These are phyloP conservation scores for Mnemiopsis leidyi DNA, from an alignment of 37 sponge, comb jelly and placozoan genomes.

Conservation along the genomic window DNA sequence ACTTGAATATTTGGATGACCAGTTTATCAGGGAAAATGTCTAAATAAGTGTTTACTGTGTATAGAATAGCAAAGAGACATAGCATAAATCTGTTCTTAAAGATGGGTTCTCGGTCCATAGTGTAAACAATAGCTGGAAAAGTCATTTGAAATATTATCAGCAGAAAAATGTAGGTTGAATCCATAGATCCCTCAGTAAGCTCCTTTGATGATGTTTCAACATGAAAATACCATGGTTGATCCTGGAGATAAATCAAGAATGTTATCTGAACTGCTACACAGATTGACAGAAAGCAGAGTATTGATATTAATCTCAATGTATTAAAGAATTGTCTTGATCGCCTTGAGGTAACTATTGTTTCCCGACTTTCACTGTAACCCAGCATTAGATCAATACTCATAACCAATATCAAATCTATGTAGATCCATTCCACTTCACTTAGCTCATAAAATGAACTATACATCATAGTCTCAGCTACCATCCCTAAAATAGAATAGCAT, in stretches of 20 bases:
- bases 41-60: background rate
- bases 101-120: background rate
- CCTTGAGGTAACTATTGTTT: background rate
- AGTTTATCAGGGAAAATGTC: background rate
- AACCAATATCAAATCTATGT: background rate
- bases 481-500: background rate
- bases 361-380: conserved; percentile 18
- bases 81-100: background rate
- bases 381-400: conserved; percentile 26
- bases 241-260: background rate
- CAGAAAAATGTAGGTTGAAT: conserved; percentile 8
- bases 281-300: background rate
- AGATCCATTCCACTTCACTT: conserved; percentile 14
- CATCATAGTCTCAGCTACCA: background rate
- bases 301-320: background rate
- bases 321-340: background rate
- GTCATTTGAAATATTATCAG: conserved; percentile 14
- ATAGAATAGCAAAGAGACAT: background rate
- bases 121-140: conserved; percentile 21
- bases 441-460: background rate
- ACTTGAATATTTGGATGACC: background rate
- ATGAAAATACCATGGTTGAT: background rate
- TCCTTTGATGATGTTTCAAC: background rate
- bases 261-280: background rate
- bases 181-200: conserved; percentile 24